A percentile compares a stretch with the other conserved stretches of the same genome.
Evolutionary conservation across 2,888 invertebrate genomes (phyloP).

Genomic region (Orthonychiurus folsomi): DNA sequence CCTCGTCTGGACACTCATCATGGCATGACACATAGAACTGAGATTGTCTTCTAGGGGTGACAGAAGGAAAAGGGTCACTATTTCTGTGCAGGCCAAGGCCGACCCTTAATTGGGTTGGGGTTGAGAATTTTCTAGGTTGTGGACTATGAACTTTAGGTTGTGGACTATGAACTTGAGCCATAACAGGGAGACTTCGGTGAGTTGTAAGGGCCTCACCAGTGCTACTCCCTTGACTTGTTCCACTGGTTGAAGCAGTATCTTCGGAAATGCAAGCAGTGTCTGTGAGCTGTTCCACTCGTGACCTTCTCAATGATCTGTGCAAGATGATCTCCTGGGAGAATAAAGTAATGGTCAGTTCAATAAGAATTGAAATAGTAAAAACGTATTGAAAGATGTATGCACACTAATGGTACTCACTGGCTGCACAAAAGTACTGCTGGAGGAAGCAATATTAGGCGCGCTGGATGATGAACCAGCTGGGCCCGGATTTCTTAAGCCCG

Average conservation of each 20-base stretch:
- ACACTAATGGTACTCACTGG: too few species aligned
- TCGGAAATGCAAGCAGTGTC: too few species aligned
- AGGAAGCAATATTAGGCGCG: constrained; percentile 25
- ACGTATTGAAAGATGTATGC: too few species aligned
- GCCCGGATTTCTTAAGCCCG: too few species aligned
- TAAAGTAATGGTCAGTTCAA: too few species aligned
- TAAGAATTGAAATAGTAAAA: too few species aligned
- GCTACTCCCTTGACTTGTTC: background rate
- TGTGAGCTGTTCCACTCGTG: too few species aligned
- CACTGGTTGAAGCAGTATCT: background rate
- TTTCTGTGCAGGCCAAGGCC: too few species aligned
- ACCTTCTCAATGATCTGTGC: too few species aligned
- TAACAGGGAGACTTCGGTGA: background rate
- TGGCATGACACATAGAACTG: background rate
- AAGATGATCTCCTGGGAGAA: too few species aligned
- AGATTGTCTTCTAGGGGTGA: background rate
- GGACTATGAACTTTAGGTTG: background rate
- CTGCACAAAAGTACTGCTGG: constrained; percentile 58
- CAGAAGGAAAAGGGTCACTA: too few species aligned
- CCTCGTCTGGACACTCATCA: background rate
- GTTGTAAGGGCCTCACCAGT: background rate
- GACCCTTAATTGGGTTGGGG: background rate
- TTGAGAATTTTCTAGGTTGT: background rate
- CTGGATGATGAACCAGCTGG: constrained; percentile 22
- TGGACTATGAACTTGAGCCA: background rate